Conservation (phyloP, 2,888 invertebrate species). For the Ephialtes manifestator region DNA sequence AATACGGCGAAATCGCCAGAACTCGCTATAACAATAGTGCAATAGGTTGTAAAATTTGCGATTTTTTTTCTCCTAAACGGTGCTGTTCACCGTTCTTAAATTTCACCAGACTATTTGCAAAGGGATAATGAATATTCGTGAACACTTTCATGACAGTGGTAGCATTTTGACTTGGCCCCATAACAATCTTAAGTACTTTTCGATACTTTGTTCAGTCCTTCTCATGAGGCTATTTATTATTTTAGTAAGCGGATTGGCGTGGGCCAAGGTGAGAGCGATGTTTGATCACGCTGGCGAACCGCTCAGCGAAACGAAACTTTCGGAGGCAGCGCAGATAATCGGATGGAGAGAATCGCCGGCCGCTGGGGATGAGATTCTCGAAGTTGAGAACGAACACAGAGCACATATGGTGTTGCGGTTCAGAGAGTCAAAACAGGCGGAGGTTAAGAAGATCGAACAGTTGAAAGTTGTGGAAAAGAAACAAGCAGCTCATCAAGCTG, state of each 20-base stretch:
- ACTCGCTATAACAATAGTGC: too few relatives aligned
- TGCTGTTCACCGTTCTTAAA: too few relatives aligned
- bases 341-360: conserved; percentile 97
- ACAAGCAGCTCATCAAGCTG: conserved; percentile 88
- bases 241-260: conserved; percentile 93
- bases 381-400: conserved; percentile 92
- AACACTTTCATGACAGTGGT: too few relatives aligned
- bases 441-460: conserved; percentile 89
- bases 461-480: conserved; percentile 89
- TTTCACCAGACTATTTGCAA: too few relatives aligned
- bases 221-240: conserved; percentile 6
- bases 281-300: conserved; percentile 92
- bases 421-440: conserved; percentile 88
- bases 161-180: too few relatives aligned
- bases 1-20: too few relatives aligned
- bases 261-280: conserved; percentile 94
- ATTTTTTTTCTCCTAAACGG: too few relatives aligned
- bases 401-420: conserved; percentile 90
- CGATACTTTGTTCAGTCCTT: too few relatives aligned
- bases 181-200: too few relatives aligned
- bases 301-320: conserved; percentile 91
- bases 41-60: too few relatives aligned
- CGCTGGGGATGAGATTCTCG: conserved; percentile 95
- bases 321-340: conserved; percentile 93
- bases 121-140: too few relatives aligned